Conservation (phyloP, 2,113 vertebrate genomes). For the Echinops telfairi region DNA sequence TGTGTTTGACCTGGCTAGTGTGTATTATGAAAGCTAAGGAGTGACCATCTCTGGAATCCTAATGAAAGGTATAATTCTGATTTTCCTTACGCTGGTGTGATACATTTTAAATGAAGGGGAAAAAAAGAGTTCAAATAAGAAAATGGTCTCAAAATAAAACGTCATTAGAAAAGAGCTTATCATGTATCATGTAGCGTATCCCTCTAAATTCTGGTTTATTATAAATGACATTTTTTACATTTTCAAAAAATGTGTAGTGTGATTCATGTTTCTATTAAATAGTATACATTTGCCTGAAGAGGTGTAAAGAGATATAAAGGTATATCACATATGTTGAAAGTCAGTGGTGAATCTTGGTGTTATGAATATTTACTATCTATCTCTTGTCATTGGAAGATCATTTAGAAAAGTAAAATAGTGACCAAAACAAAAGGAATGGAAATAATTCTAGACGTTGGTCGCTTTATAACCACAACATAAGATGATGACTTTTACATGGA, state of each 20-base stretch:
- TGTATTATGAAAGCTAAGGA: background rate
- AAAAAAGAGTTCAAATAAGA: constrained; percentile 22
- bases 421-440: background rate
- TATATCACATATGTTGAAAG: background rate
- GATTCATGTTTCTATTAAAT: background rate
- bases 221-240: background rate
- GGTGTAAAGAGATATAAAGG: background rate
- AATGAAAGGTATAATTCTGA: background rate
- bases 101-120: background rate
- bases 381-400: background rate
- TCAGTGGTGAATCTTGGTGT: background rate
- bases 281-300: background rate
- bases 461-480: background rate
- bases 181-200: no score
- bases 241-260: constrained; percentile 17
- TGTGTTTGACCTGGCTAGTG: background rate
- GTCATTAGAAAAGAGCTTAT: background rate
- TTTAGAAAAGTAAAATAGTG: constrained; percentile 21
- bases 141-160: background rate
- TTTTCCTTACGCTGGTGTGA: background rate
- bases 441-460: background rate
- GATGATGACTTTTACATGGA: background rate
- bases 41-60: background rate
- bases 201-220: constrained; percentile 32
- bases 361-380: background rate